Conservation (phyloP, 2,888 invertebrate species). For the Formica aserva region DNA sequence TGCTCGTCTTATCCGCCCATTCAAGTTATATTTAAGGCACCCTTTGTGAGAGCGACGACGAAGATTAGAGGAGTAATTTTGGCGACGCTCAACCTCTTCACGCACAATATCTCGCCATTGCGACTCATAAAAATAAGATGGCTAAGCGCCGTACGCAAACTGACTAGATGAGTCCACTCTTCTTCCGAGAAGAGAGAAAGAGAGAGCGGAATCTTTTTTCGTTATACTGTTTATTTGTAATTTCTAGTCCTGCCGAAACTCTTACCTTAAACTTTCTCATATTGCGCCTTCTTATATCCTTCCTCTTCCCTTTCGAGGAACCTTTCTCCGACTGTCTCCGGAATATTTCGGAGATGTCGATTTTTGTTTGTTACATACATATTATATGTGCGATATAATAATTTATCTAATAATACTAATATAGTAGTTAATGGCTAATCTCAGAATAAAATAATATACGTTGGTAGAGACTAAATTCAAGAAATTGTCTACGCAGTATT, state of each 20-base stretch:
- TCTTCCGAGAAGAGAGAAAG: slow-evolving; percentile 9
- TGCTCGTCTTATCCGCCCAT: neutral
- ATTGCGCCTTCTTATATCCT: neutral
- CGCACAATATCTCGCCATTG: slow-evolving; percentile 14
- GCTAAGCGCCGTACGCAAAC: slow-evolving; percentile 57
- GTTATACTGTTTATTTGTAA: slow-evolving; percentile 34
- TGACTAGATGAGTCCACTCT: slow-evolving; percentile 72
- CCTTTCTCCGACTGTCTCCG: slow-evolving; percentile 27
- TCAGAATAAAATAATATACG: slow-evolving; percentile 34
- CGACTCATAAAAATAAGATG: slow-evolving; percentile 50
- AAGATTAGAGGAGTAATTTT: slow-evolving; percentile 28
- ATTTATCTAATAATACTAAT: slow-evolving; percentile 55
- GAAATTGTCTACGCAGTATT: slow-evolving; percentile 33
- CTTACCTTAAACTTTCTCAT: neutral
- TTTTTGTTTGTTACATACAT: slow-evolving; percentile 22
- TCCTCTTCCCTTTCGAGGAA: slow-evolving; percentile 31
- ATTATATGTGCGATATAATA: slow-evolving; percentile 35
- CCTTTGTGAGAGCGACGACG: slow-evolving; percentile 6
- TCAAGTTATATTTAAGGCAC: slow-evolving; percentile 28
- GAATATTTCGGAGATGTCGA: slow-evolving; percentile 29
- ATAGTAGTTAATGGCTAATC: slow-evolving; percentile 39
- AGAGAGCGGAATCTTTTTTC: slow-evolving; percentile 21
- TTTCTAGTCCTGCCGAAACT: slow-evolving; percentile 17
- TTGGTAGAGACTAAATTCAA: slow-evolving; percentile 13
- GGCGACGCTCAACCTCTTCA: slow-evolving; percentile 1